phyloP scores from a whole-genome alignment of 2,113 vertebrate species.

The Trematomus loennbergii region DNA sequence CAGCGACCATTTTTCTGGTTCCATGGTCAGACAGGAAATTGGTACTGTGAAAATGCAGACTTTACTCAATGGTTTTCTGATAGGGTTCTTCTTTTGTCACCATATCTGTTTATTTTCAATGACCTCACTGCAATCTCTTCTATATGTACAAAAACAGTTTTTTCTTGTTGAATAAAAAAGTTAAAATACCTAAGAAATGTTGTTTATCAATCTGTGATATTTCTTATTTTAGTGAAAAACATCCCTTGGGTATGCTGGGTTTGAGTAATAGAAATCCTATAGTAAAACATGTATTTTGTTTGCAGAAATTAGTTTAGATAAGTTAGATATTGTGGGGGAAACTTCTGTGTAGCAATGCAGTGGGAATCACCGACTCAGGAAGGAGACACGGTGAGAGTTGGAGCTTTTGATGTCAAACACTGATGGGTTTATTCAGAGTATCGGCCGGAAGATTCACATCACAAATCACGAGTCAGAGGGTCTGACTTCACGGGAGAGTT shows the following conservation, averaged over 20 bases:
- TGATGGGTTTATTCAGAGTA: no score
- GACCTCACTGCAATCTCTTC: not conserved
- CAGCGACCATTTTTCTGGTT: not conserved
- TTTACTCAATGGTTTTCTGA: not conserved
- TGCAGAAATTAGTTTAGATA: no score
- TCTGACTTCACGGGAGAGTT: no score
- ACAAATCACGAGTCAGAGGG: no score
- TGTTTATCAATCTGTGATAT: not conserved
- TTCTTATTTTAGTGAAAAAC: not conserved
- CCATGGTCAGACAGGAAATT: constrained; percentile 8
- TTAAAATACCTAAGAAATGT: not conserved
- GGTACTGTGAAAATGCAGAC: not conserved
- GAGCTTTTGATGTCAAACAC: no score
- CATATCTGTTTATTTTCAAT: not conserved
- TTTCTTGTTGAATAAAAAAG: constrained; percentile 35
- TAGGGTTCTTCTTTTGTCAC: not conserved
- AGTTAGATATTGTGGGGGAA: no score
- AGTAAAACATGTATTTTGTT: not conserved
- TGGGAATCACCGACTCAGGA: no score
- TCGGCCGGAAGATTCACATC: no score
- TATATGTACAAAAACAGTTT: constrained; percentile 13
- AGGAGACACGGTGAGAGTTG: no score
- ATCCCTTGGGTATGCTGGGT: not conserved
- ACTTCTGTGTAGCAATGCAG: no score
- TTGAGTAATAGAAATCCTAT: not conserved